These are phyloP conservation scores for Scytalopus superciliaris DNA, from an alignment of 2,113 vertebrate species.

Conservation along the genomic window DNA sequence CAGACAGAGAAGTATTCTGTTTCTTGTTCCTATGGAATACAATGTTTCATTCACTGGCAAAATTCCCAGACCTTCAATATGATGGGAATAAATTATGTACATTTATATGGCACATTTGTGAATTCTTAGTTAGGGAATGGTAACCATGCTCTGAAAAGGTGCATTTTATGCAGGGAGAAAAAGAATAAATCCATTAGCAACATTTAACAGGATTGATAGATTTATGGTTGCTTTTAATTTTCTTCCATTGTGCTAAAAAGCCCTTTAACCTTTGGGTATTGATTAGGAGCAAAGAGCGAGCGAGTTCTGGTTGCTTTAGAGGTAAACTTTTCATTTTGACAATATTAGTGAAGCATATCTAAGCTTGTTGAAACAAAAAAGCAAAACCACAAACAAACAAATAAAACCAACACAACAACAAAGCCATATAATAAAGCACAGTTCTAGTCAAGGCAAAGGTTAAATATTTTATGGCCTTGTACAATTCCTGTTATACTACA, in stretches of 20 bases:
- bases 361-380: not conserved
- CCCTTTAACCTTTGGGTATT: constrained; percentile 40
- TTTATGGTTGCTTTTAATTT: constrained; percentile 60
- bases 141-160: constrained; percentile 51
- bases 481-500: not conserved
- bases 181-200: constrained; percentile 67
- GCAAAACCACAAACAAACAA: not conserved
- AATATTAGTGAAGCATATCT: not conserved
- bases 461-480: not conserved
- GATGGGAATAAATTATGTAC: constrained; percentile 72
- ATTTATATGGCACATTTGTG: constrained; percentile 61
- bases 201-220: constrained; percentile 44
- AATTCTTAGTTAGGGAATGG: constrained; percentile 72
- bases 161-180: constrained; percentile 51
- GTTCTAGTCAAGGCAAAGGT: not conserved
- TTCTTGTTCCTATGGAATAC: constrained; percentile 59
- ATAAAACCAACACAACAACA: not conserved
- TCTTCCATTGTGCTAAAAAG: constrained; percentile 21
- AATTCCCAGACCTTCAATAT: constrained; percentile 71
- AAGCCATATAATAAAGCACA: not conserved
- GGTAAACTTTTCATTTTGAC: constrained; percentile 15
- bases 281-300: constrained; percentile 22
- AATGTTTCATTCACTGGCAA: constrained; percentile 72
- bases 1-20: constrained; percentile 45
- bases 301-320: constrained; percentile 10